Evolutionary conservation across 2,888 invertebrate genomes (phyloP).

Genomic region (Patella caerulea): DNA sequence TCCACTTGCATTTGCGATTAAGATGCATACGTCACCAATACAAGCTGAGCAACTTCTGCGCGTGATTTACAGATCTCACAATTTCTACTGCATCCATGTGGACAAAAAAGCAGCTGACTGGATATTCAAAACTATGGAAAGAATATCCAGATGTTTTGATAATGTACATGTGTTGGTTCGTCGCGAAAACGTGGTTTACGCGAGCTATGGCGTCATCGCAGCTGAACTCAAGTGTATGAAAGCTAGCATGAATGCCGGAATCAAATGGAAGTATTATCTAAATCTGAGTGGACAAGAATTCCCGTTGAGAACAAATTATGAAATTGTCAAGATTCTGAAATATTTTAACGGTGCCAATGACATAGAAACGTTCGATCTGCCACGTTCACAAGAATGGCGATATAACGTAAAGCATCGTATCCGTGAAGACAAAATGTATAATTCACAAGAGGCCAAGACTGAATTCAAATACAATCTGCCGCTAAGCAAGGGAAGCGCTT

Average conservation of each 20-base stretch:
- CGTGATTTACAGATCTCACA: conserved; percentile 64
- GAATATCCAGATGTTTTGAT: conserved; percentile 48
- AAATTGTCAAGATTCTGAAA: conserved; percentile 64
- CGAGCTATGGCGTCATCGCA: conserved; percentile 40
- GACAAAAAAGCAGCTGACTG: conserved; percentile 53
- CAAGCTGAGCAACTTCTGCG: conserved; percentile 62
- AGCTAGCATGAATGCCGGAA: conserved; percentile 27
- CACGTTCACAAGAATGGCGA: conserved; percentile 33
- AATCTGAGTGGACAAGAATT: conserved; percentile 68
- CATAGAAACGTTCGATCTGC: conserved; percentile 51
- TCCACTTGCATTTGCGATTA: conserved; percentile 60
- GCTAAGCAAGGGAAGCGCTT: conserved; percentile 62
- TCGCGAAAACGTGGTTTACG: conserved; percentile 47
- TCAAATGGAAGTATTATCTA: conserved; percentile 68
- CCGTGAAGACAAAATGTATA: conserved; percentile 27
- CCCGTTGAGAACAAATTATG: conserved; percentile 66
- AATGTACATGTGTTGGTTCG: conserved; percentile 56
- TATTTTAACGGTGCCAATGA: conserved; percentile 67
- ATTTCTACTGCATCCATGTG: conserved; percentile 67
- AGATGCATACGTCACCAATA: conserved; percentile 51
- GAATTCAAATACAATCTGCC: conserved; percentile 39
- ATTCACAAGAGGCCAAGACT: conserved; percentile 37
- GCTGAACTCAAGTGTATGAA: conserved; percentile 50
- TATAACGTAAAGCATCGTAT: conserved; percentile 34
- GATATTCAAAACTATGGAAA: conserved; percentile 42